These are phyloP conservation scores for Emydocephalus ijimae DNA, from an alignment of 2,113 vertebrate genomes.

Conservation along the genomic window DNA sequence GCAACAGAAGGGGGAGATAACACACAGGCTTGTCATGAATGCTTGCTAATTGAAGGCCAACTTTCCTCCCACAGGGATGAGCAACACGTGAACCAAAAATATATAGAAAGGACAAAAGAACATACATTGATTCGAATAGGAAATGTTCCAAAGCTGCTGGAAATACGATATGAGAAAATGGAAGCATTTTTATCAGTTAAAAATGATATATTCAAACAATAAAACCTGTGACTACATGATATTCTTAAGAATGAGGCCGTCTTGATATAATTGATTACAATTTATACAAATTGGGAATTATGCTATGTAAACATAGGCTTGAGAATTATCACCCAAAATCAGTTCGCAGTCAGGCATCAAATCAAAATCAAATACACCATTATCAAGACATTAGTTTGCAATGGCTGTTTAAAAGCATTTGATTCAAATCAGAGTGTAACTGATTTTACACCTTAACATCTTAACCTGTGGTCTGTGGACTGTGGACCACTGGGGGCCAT, in stretches of 20 bases:
- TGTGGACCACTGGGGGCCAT: not conserved
- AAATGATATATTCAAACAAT: not conserved
- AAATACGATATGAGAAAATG: not conserved
- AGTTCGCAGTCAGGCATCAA: not conserved
- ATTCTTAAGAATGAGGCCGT: not conserved
- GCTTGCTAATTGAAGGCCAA: conserved; percentile 33
- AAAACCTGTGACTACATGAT: not conserved
- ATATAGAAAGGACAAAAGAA: conserved; percentile 14
- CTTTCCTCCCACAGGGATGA: conserved; percentile 47
- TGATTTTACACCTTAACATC: not conserved
- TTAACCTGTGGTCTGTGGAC: not conserved
- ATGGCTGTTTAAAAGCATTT: not conserved
- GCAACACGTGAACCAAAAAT: conserved; percentile 65
- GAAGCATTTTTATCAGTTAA: not conserved
- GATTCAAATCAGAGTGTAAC: not conserved
- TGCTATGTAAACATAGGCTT: not conserved
- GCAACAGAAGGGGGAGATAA: conserved; percentile 47
- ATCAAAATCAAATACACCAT: not conserved
- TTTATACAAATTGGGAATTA: not conserved
- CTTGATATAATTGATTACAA: not conserved
- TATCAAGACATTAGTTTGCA: not conserved
- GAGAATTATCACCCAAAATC: not conserved
- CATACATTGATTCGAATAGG: not conserved
- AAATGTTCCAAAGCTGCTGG: accelerated
- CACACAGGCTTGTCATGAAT: conserved; percentile 38